phyloP scores from a whole-genome alignment of 1,140 invertebrate genomes.

The Drosophila paulistorum region DNA sequence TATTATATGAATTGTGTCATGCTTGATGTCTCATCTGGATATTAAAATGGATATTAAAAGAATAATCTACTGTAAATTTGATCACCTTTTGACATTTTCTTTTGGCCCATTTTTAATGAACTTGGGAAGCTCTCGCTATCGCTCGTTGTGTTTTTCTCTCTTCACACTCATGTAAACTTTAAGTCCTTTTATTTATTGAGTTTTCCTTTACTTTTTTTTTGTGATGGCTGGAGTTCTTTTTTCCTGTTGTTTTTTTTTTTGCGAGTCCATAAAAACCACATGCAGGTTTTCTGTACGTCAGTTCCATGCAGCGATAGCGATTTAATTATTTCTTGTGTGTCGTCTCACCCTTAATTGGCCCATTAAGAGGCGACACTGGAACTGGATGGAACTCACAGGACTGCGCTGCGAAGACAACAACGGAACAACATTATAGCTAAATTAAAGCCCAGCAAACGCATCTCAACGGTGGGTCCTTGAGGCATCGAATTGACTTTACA shows the following conservation, averaged over 20 bases:
- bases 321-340: conserved; percentile 82
- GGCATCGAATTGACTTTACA: conserved; percentile 70
- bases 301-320: conserved; percentile 73
- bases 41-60: background rate
- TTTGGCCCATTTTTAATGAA: conserved; percentile 3
- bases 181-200: conserved; percentile 10
- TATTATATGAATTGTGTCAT: background rate
- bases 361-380: conserved; percentile 67
- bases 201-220: conserved; percentile 1
- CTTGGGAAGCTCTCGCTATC: background rate
- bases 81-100: conserved; percentile 7
- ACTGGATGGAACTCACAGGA: conserved; percentile 23
- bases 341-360: conserved; percentile 81
- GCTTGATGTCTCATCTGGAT: background rate
- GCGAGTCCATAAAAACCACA: conserved; percentile 18
- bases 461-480: conserved; percentile 59
- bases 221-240: background rate
- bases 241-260: background rate
- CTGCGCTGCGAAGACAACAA: background rate
- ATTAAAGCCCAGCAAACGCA: conserved; percentile 45
- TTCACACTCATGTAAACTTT: conserved; percentile 3
- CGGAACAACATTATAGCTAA: conserved; percentile 60
- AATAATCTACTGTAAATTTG: conserved; percentile 9
- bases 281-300: conserved; percentile 32
- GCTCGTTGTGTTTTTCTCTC: background rate